phyloP scores from a whole-genome alignment of 2,797 vertebrate species.

The Lemur catta region DNA sequence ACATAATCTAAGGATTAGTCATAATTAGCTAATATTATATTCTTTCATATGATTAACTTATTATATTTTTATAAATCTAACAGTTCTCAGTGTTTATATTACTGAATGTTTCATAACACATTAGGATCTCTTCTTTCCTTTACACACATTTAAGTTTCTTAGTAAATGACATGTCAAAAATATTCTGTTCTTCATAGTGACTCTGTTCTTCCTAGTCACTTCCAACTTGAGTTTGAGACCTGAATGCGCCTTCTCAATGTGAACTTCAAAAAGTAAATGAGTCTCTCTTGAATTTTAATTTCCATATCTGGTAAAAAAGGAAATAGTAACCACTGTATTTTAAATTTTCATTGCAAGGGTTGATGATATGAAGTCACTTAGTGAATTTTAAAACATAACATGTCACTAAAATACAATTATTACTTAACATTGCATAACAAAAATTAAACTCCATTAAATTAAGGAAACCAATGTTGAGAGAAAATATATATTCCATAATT shows the following conservation, averaged over 20 bases:
- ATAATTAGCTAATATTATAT: neutral
- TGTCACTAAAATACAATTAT: neutral
- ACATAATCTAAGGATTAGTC: neutral
- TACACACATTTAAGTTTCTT: neutral
- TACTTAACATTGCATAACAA: neutral
- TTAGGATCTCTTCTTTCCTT: neutral
- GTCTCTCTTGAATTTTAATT: neutral
- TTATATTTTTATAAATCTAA: neutral
- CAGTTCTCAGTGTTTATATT: neutral
- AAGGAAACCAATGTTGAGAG: neutral
- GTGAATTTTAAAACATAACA: neutral
- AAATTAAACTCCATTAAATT: constrained; percentile 1
- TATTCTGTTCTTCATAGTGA: neutral
- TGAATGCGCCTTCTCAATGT: neutral
- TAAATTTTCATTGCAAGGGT: neutral
- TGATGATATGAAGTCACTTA: neutral
- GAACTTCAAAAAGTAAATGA: neutral
- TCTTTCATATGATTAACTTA: neutral
- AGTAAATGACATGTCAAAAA: neutral
- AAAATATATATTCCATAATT: neutral
- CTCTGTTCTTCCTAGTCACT: neutral
- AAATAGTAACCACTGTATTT: neutral
- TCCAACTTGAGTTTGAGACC: neutral
- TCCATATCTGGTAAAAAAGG: neutral
- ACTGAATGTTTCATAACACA: neutral